Evolutionary conservation across 2,888 invertebrate species (phyloP).

Genomic region (Emmelina monodactyla): DNA sequence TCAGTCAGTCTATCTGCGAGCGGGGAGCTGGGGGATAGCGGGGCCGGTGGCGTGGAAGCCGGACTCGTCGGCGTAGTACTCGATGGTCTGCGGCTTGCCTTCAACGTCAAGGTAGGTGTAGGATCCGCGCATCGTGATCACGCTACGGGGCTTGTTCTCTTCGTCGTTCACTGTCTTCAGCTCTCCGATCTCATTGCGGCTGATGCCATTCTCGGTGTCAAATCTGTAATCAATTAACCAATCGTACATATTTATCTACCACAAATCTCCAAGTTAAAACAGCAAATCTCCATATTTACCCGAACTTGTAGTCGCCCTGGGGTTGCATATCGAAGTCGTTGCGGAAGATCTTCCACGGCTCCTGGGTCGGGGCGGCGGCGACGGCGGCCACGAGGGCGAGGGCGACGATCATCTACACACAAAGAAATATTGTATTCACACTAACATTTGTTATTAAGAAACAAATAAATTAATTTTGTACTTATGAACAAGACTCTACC

Average conservation of each 20-base stretch:
- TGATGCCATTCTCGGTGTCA: conserved; percentile 66
- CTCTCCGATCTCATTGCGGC: conserved; percentile 55
- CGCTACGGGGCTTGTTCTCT: conserved; percentile 63
- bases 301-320: conserved; percentile 30
- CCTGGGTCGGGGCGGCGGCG: conserved; percentile 27
- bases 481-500: not conserved
- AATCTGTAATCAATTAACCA: conserved; percentile 35
- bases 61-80: conserved; percentile 68
- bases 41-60: conserved; percentile 70
- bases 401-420: conserved; percentile 27
- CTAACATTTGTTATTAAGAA: too few relatives aligned
- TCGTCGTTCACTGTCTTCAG: conserved; percentile 46
- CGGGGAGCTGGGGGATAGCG: conserved; percentile 64
- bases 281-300: too few relatives aligned
- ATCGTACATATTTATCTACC: too few relatives aligned
- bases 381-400: conserved; percentile 38
- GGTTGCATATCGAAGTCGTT: conserved; percentile 27
- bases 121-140: conserved; percentile 67
- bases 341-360: conserved; percentile 26
- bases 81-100: conserved; percentile 56
- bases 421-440: not conserved
- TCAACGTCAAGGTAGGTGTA: conserved; percentile 64
- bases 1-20: conserved; percentile 21
- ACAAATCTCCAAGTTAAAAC: too few relatives aligned
- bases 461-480: too few relatives aligned